Evolutionary conservation across 2,888 invertebrate species (phyloP), one percentile per base, ranked within the genome.

Genomic region (Subacronicta megacephala): DNA sequence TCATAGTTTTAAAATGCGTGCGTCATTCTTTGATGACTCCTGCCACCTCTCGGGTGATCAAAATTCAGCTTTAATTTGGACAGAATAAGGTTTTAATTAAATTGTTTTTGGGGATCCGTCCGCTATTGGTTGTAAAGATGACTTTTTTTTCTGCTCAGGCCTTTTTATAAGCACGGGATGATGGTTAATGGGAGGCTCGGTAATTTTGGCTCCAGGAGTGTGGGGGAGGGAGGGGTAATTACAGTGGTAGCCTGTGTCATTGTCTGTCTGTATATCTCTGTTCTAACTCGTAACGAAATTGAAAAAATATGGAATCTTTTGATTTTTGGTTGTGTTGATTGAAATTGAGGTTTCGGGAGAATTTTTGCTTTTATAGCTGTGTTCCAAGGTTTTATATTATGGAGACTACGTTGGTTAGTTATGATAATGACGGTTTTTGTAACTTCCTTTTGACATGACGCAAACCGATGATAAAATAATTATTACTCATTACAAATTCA

Each of bases 161-260:
- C 84, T 92, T 92, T 92, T 92, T 92, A 90, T 90, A 90, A 84
- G 84, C 82, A 78, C 80, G 87, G 87, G 84, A 86, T 90, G 90
- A 90, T 90, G 87, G 89, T 87, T 92, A 90, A 91, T 91, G 92
- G 89, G 80, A 80, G 85, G 81, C 79, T 83, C 79, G 77, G 91
- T 93, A 93, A 93, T 93, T 93, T 92, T 77, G 89, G 83, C 65
- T 61, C 59, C 72, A 63, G 78, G 75, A 78, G 81, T 78, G 75
- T 57, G 62, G 46, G 44, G 65, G 63, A 41, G 54, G 62, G 75
- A 59, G 82, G 83, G 89, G 91, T 93, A 94, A 93, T 94, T 91
- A 92, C 84, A 88, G 90, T 74, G 86, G 84, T 84, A 85, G 82
- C 74, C 85, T 89, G 90, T 93, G 93, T 94, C 93, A 93, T 93